phyloP scores from a whole-genome alignment of 2,113 vertebrate species.

The Megaceryle maxima region DNA sequence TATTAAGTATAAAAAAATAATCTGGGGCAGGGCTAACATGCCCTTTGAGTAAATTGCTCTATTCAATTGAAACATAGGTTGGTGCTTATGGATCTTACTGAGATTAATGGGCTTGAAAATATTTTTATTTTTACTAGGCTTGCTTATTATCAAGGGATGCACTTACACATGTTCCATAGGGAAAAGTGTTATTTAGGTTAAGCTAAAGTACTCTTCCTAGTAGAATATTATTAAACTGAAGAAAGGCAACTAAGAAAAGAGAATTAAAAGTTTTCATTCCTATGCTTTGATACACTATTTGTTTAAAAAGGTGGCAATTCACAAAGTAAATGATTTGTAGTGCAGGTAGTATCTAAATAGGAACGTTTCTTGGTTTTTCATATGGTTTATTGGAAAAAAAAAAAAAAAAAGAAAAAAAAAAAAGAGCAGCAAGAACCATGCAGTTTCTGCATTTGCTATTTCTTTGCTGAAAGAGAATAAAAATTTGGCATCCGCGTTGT shows the following conservation, averaged over 20 bases:
- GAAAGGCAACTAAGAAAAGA: not conserved
- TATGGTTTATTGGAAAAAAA: not conserved
- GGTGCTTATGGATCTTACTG: not conserved
- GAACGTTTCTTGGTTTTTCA: not conserved
- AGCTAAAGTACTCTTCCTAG: not conserved
- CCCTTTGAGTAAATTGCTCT: not conserved
- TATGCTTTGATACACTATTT: not conserved
- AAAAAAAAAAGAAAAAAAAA: not conserved
- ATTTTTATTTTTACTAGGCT: constrained; percentile 16
- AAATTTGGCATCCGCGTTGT: not conserved
- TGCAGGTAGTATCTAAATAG: not conserved
- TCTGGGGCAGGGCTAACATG: not conserved
- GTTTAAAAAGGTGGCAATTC: not conserved
- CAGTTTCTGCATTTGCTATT: not conserved
- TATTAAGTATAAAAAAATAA: not conserved
- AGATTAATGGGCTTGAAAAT: not conserved
- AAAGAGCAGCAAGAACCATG: not conserved
- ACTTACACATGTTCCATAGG: not conserved
- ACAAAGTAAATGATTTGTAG: not conserved
- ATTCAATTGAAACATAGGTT: not conserved
- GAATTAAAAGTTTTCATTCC: not conserved
- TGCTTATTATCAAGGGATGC: not conserved
- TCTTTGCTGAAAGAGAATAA: not conserved
- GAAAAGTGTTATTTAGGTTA: not conserved
- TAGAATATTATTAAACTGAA: not conserved